Base-by-base conservation (phyloP, 2,113 vertebrate genomes). In the Uropsilus gracilis region DNA sequence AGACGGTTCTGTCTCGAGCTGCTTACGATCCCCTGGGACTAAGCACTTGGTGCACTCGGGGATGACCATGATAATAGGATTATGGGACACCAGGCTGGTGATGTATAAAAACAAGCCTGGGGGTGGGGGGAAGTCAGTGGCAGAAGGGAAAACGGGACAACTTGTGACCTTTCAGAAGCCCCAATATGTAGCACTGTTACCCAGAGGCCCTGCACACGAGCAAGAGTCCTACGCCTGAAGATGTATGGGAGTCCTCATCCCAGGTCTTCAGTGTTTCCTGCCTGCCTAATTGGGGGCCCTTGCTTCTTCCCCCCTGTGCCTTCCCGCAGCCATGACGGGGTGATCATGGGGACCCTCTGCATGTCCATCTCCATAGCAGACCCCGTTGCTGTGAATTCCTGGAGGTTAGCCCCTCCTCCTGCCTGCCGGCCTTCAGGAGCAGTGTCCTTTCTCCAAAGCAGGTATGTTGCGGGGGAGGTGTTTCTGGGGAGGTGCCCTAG, bases 41-140 rank as follows among this genome's bases (percentile, higher is more conserved):
- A 77, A 95, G 81, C 30, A 34, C 90, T 84, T 53, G 57, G 61
- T 44, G 75, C 8, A 76, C 94, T 96, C 97, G 48, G 95, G 96
- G 95, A 87, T 86, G 95, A 28, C 91, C 96, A 55, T 92, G 95
- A 89, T 98, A 97, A 98, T 96, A 78, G 77, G 98, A 96, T 98
- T 98, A 95, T 71, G 89, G 94, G 85, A 48, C 96, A 94, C 34
- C 82, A 95, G 94, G 71, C 96, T 96, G 80, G 24, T 59, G 83
- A 48, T 85, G 71, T 63, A 42, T 83, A 84, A 63, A 73, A 50
- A 72, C 42, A 53, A 93, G 80, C 13, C 32, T 68, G 5, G 73
- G 39, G 12, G 64, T 22, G 24, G 53, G 46, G 6, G 55, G 63
- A 26, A 26, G 39, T 26, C 4, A 2, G 6, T 37, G 53, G 6